A percentile compares a stretch with the other conserved stretches of the same genome.
phyloP scores from a whole-genome alignment of 2,888 invertebrate genomes.

The Labia minor region DNA sequence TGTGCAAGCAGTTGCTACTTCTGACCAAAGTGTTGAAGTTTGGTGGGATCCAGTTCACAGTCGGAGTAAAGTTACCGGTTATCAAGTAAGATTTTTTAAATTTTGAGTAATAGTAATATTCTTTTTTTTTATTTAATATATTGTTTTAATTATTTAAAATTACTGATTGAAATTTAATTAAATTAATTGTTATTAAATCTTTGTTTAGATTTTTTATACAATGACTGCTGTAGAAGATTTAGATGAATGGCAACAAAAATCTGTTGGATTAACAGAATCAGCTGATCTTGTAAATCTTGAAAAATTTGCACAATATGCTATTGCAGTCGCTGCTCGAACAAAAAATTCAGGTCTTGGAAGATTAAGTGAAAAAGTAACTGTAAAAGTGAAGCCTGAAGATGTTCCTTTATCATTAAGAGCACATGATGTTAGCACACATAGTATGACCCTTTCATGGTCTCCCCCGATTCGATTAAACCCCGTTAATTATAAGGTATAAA shows the following conservation, averaged over 20 bases:
- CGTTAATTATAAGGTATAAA: slow-evolving; percentile 58
- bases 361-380: slow-evolving; percentile 71
- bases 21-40: slow-evolving; percentile 85
- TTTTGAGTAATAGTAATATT: neutral
- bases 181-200: slow-evolving; percentile 16
- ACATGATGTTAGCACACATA: slow-evolving; percentile 84
- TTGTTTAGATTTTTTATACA: slow-evolving; percentile 71
- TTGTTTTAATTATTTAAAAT: no score
- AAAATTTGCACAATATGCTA: slow-evolving; percentile 81
- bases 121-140: neutral
- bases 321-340: slow-evolving; percentile 78
- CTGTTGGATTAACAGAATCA: slow-evolving; percentile 75
- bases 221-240: slow-evolving; percentile 88
- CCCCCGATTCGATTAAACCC: slow-evolving; percentile 82
- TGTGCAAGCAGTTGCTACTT: slow-evolving; percentile 87
- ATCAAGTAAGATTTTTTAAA: slow-evolving; percentile 42
- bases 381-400: slow-evolving; percentile 85
- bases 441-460: slow-evolving; percentile 85
- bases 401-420: slow-evolving; percentile 81
- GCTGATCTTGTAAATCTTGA: slow-evolving; percentile 82
- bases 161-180: no score
- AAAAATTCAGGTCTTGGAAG: slow-evolving; percentile 64
- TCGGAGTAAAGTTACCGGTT: slow-evolving; percentile 70
- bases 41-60: slow-evolving; percentile 90
- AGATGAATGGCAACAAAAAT: slow-evolving; percentile 82